Base-by-base conservation (phyloP, 2,888 invertebrate genomes). In the Lepidocyrtinus sp. region DNA sequence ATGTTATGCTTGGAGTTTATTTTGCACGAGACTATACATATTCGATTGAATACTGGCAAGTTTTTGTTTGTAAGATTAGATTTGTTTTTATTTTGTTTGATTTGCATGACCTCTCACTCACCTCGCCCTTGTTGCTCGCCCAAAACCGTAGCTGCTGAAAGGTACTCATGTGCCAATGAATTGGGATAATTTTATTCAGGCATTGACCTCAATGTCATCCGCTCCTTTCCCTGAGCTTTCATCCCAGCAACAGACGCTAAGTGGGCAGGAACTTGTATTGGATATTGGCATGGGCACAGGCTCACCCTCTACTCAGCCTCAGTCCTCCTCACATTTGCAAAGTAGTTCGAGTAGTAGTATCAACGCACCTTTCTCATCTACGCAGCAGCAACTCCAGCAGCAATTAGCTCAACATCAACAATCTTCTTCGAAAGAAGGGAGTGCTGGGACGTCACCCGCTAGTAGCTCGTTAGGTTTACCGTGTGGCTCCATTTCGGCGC, bases 191-290 rank as follows among this genome's bases (percentile, higher is more conserved):
- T 80, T 80, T 80, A 59, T 80, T 61, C 89, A 95, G 94, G 95
- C 95, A 25, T 89, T 96, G 86, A 93, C 92, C 87, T 94, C 94
- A 88, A 92, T 97, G 91, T 93, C 94, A 83, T 89, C 90, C 87
- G 89, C 89, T 73, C 90, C 90, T n/a, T 86, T 86, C 79, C 86
- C 87, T 59, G 86, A 85, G 79, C 84, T 86, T 70, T 75, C 82
- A 36, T 76, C 83, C 0, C 75, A 75, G 24, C 84, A 79, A 24
- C 79, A 75, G 22, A 59, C 79, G 26, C 61, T 68, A 12, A 64
- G 69, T 22, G 36, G 68, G n/a, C 69, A 68, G 17, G 78, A 81
- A 36, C 19, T 80, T 15, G 59, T 71, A 1, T 21, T 75, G 21
- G 75, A 75, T 1, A 50, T 50, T 12, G 15, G 50, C 50, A 55